Conservation (phyloP, 2,113 vertebrate species). For the Trinectes maculatus region DNA sequence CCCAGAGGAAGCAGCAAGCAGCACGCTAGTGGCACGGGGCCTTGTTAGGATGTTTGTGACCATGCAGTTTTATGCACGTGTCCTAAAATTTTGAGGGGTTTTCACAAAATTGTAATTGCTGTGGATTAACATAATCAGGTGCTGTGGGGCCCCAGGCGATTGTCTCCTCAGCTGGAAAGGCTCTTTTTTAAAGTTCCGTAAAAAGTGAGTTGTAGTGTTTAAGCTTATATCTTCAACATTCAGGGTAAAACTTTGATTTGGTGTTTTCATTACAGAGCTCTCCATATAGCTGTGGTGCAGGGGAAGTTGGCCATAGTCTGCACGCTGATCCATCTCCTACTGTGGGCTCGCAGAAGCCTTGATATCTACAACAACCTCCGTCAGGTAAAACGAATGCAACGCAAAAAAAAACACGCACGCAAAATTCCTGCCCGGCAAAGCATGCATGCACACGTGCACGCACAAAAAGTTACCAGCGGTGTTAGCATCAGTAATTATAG, state of each 20-base stretch:
- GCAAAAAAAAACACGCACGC: conserved; percentile 10
- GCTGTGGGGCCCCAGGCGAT: too few species aligned
- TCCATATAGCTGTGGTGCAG: conserved; percentile 90
- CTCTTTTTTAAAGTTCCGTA: too few species aligned
- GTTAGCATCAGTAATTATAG: background rate
- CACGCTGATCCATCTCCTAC: conserved; percentile 78
- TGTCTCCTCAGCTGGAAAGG: too few species aligned
- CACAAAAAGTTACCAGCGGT: background rate
- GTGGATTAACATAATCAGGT: too few species aligned
- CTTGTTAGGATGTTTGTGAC: too few species aligned
- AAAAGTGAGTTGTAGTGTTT: too few species aligned
- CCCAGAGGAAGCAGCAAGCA: too few species aligned
- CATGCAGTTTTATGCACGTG: too few species aligned
- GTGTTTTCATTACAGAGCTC: conserved; percentile 78
- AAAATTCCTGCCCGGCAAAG: background rate
- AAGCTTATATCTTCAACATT: too few species aligned
- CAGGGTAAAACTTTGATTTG: conserved; percentile 17
- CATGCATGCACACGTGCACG: background rate
- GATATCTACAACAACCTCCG: conserved; percentile 89
- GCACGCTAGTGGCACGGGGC: too few species aligned
- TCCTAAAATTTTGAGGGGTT: too few species aligned
- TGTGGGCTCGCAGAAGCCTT: conserved; percentile 71
- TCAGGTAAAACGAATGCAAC: conserved; percentile 89
- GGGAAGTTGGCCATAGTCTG: conserved; percentile 71
- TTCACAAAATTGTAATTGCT: too few species aligned